A percentile compares a stretch with the other conserved stretches of the same genome.
Conservation (phyloP, 2,113 vertebrate species). For the Nanorana parkeri region DNA sequence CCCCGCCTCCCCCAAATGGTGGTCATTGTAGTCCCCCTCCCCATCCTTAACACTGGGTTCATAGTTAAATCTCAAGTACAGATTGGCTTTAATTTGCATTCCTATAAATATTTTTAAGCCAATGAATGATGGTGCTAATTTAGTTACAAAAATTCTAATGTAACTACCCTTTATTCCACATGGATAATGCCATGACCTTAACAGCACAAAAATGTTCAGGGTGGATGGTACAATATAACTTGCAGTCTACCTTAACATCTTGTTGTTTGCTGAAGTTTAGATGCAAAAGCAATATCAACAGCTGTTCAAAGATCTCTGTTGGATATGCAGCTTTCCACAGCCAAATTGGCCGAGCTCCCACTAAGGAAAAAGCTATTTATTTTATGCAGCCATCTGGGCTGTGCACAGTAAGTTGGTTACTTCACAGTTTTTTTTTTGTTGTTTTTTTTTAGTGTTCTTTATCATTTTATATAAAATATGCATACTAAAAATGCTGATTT, state of each 20-base stretch:
- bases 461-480: constrained; percentile 44
- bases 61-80: no score
- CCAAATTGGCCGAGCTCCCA: constrained; percentile 80
- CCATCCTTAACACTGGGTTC: no score
- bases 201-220: constrained; percentile 10
- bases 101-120: background rate
- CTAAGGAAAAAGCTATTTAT: constrained; percentile 80
- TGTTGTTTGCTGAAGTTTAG: constrained; percentile 74
- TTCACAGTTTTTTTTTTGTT: constrained; percentile 72
- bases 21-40: no score
- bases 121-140: background rate
- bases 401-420: constrained; percentile 71
- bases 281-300: constrained; percentile 79
- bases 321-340: constrained; percentile 76
- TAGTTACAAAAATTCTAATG: background rate
- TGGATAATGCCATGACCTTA: constrained; percentile 15
- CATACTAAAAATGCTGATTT: constrained; percentile 45
- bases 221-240: background rate
- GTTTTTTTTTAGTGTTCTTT: constrained; percentile 68
- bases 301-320: constrained; percentile 80
- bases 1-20: no score
- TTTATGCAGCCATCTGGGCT: constrained; percentile 83
- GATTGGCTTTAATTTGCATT: constrained; percentile 5
- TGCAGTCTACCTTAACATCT: constrained; percentile 76
- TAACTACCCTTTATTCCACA: constrained; percentile 6